Evolutionary conservation across 2,113 vertebrate genomes (phyloP), one percentile per base, ranked within the genome.

Genomic region (Stigmatopora nigra): DNA sequence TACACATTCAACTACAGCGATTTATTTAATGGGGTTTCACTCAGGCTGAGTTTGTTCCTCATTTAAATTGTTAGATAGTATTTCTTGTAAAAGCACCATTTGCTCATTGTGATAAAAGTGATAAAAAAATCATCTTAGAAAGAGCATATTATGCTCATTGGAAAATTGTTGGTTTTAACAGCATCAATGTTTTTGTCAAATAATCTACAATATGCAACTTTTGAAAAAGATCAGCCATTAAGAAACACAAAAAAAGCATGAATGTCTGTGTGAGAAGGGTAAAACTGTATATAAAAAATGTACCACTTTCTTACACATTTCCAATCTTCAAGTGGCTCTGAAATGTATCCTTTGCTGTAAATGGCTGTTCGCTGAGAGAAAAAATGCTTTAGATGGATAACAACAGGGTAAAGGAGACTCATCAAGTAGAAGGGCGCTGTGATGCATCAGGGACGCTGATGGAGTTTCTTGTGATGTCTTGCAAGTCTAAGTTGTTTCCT

Each of bases 391-490:
- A 36, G 31, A 36, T 53, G 66, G 61, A 78, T 78, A 69, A 69
- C 62, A 62, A 51, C 63, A 62, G 63, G 52, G 44, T 60, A 49
- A 57, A 20, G 20, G 41, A 19, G 61, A 62, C 61, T 64, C 14
- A 17, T 52, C n/a, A 62, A 64, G 20, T 19, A 64, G 56, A 65
- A 49, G 49, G 49, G 69, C 59, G 67, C 51, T 15, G 65, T 25
- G 55, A 73, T 51, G 63, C 63, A 71, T 60, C 67, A 35, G 65
- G 51, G 41, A 64, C 57, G 65, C 49, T 61, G 73, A 70, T 60
- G 65, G 63, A 44, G 56, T 81, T 59, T 76, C 80, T 71, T 67
- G 61, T 73, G 69, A 75, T 71, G 70, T 70, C 55, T 61, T 65
- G 60, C 13, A 58, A 65, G 75, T 77, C 41, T 67, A 61, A 68